phyloP scores from a whole-genome alignment of 2,113 vertebrate species.

The Melanocharis versteri region DNA sequence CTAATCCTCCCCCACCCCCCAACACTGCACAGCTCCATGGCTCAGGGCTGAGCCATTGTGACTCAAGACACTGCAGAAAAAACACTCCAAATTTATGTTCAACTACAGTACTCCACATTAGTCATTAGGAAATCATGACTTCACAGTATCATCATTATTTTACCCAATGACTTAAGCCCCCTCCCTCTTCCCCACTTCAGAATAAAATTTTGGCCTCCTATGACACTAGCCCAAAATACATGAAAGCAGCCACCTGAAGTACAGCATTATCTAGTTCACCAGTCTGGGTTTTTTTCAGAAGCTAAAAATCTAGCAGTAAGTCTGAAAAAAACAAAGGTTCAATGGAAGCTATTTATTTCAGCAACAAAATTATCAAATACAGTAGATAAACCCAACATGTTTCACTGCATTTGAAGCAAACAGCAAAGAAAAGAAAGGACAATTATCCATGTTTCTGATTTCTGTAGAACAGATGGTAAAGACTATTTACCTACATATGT shows the following conservation, averaged over 20 bases:
- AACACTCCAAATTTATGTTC: not conserved
- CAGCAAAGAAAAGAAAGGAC: not conserved
- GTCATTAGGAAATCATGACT: not conserved
- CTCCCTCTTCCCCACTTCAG: not conserved
- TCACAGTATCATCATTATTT: not conserved
- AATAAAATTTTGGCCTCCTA: not conserved
- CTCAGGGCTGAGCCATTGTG: not conserved
- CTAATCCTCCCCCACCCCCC: rapidly evolving
- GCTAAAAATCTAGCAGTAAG: not conserved
- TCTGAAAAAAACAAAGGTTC: not conserved
- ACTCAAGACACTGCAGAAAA: not conserved
- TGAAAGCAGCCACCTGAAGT: not conserved
- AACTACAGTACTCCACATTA: not conserved
- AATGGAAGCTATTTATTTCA: not conserved
- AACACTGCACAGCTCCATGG: not conserved
- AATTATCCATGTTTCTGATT: not conserved
- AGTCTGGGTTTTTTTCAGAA: not conserved
- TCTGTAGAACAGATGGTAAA: not conserved
- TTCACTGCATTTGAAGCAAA: not conserved
- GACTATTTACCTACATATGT: not conserved
- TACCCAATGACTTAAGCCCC: not conserved
- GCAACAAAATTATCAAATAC: not conserved
- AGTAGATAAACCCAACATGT: not conserved
- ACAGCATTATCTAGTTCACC: not conserved
- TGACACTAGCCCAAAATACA: not conserved